Base-by-base conservation (phyloP, 2,888 invertebrate species). In the Eupithecia tripunctaria region DNA sequence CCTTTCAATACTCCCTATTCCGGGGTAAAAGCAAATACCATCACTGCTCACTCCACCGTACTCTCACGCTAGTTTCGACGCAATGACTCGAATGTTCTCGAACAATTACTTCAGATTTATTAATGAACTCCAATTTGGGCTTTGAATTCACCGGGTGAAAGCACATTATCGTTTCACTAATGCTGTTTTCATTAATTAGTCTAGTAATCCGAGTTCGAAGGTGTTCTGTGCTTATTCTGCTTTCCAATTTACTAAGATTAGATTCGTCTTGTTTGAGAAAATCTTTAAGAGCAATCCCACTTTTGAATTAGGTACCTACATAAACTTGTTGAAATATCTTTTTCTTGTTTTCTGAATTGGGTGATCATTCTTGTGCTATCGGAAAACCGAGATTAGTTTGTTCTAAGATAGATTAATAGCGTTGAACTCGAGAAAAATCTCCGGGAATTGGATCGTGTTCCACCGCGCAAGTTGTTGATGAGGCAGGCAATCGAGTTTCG, bases 11-110 rank as follows among this genome's bases (percentile, higher is more conserved):
- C 25, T 29, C 29, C 29, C 29, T 21, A 64, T 41, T 64, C 25
- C n/a, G 38, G 63, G 41, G 41, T 25, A 56, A 36, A 43, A 27
- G 47, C 62, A 63, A 67, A 59, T 21, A 64, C 29, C 41, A 32
- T 64, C 43, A 41, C 32, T 38, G 56, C 56, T 65, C 79, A 82
- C 25, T 62, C 74, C 67, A 74, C 65, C 47, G 59, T 68, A 80
- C 82, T 82, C 83, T 86, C 36, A 36, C 67, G 68, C 59, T 75
- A 75, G 72, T 71, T 76, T 66, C 69, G 59, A 77, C 75, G 84
- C 88, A 90, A 91, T 90, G 88, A 85, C 87, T 83, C 82, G 82
- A 86, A 88, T 86, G 88, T 89, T 86, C 82, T 79, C 82, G 77
- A 83, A 78, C 78, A 74, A 78, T 82, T 79, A 82, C 76, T 82